Base-by-base conservation (phyloP, 2,113 vertebrate genomes). In the Mandrillus leucophaeus region DNA sequence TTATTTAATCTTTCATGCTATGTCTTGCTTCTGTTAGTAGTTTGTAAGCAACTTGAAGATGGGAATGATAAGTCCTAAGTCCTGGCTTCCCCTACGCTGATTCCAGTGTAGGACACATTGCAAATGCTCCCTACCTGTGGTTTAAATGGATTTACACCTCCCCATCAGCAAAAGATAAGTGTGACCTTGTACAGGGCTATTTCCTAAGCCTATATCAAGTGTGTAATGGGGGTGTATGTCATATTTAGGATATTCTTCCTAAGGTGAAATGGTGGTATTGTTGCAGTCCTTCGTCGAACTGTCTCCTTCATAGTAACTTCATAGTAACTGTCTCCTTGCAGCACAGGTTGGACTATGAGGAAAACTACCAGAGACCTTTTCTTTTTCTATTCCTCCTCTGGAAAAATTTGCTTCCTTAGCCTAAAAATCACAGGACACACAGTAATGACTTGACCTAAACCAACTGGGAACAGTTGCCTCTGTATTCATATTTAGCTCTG, bases 41-140 rank as follows among this genome's bases (percentile, higher is more conserved):
- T 87, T 14, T 40, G 38, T 87, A 96, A 96, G 72, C 82, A 78
- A 32, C 35, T 23, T 52, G 57, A 93, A 92, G 90, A 81, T 35
- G 23, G 50, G 64, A 61, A 50, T 68, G 32, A 11, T 30, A 59
- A 22, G 59, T 64, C 25, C 0, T 80, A 48, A 76, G 32, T 40
- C 18, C 70, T 30, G 18, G n/a, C 50, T 89, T 91, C 35, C 27
- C n/a, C 17, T 4, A 0, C 30, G 40, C 12, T 3, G 0, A 25
- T 55, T 73, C 61, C 23, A 43, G 16, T 32, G 45, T 25, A 10
- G n/a, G 20, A 32, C 52, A 3, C 13, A 1, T 35, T 48, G 18
- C 5, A 43, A 57, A 5, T 66, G 12, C 32, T 84, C 22, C 7
- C 0, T 35, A 3, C 43, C 2, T 50, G 5, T 11, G 20, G 17